Base-by-base conservation (phyloP, 2,888 invertebrate species). In the Trissonchulus latispiculum region DNA sequence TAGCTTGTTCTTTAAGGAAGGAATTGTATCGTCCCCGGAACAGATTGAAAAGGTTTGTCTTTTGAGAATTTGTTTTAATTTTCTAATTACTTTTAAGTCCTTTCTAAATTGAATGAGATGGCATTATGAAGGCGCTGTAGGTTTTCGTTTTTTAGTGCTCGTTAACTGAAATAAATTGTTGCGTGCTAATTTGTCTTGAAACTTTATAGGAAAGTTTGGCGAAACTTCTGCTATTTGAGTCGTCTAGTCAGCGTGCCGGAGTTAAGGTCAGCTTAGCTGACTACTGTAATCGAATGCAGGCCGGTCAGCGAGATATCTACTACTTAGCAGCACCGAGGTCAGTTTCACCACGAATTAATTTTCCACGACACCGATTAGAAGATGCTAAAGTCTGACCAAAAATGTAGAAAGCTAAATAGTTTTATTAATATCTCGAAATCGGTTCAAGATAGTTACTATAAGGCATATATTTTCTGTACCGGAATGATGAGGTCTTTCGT, bases 271-370 rank as follows among this genome's bases (percentile, higher is more conserved):
- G 84, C 71, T 86, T 97, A 36, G 87, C 89, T 0, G 92, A 96
- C 72, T 99, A 97, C 82, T 88, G 88, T 74, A 86, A 87, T 59
- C 87, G 89, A 73, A 90, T 93, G 84, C 89, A 90, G 77, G 89
- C 90, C 59, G 90, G 89, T 36, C 90, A 92, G 79, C 91, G 90
- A 79, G 90, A 90, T 75, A 91, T 97, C 78, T 96, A 91, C 84
- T 97, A 95, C 83, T 86, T 97, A 77, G 91, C 93, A 37, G 93
- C 95, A 23, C 96, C 96, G 3, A 93, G 90, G 92, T 92, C n/a
- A n/a, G n/a, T n/a, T n/a, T n/a, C n/a, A n/a, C n/a, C n/a, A n/a
- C n/a, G n/a, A n/a, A n/a, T n/a, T n/a, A n/a, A n/a, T n/a, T n/a
- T n/a, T n/a, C n/a, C n/a, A n/a, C n/a, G n/a, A n/a, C n/a, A n/a